Evolutionary conservation across 2,888 invertebrate genomes (phyloP).

Genomic region (Panopea generosa): DNA sequence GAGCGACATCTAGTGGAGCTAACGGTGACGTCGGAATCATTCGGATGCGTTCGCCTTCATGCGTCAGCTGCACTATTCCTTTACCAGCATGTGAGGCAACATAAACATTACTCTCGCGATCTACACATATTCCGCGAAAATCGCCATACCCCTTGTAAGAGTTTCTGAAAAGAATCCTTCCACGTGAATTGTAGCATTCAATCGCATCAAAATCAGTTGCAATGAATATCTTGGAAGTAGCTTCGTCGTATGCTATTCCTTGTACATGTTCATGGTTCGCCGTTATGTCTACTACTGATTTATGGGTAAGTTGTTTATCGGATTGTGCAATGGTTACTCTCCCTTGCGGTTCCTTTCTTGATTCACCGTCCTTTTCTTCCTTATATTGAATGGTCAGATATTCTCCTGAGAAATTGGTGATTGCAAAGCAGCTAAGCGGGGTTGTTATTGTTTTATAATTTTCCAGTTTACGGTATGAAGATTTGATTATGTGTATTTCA

Average conservation of each 20-base stretch:
- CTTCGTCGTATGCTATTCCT: slow-evolving; percentile 47
- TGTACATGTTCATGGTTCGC: slow-evolving; percentile 38
- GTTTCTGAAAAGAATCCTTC: slow-evolving; percentile 43
- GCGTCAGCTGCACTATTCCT: slow-evolving; percentile 41
- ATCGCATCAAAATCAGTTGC: slow-evolving; percentile 47
- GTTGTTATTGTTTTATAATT: slow-evolving; percentile 39
- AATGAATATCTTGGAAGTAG: slow-evolving; percentile 41
- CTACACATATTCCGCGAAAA: slow-evolving; percentile 47
- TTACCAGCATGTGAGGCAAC: slow-evolving; percentile 45
- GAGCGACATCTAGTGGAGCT: slow-evolving; percentile 47
- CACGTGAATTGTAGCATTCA: slow-evolving; percentile 46
- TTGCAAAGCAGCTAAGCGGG: slow-evolving; percentile 44
- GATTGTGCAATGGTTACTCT: slow-evolving; percentile 48
- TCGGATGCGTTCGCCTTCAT: slow-evolving; percentile 48
- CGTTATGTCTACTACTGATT: slow-evolving; percentile 17
- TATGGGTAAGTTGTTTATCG: slow-evolving; percentile 41
- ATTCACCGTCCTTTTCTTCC: slow-evolving; percentile 49
- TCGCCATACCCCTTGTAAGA: slow-evolving; percentile 49
- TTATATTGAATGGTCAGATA: slow-evolving; percentile 46
- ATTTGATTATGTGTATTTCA: slow-evolving; percentile 45
- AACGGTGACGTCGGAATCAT: slow-evolving; percentile 52
- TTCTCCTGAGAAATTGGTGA: slow-evolving; percentile 50
- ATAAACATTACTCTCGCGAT: slow-evolving; percentile 46
- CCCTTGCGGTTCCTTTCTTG: slow-evolving; percentile 47
- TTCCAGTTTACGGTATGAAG: slow-evolving; percentile 30